Evolutionary conservation across 2,113 vertebrate species (phyloP).

Genomic region (Fregetta grallaria): DNA sequence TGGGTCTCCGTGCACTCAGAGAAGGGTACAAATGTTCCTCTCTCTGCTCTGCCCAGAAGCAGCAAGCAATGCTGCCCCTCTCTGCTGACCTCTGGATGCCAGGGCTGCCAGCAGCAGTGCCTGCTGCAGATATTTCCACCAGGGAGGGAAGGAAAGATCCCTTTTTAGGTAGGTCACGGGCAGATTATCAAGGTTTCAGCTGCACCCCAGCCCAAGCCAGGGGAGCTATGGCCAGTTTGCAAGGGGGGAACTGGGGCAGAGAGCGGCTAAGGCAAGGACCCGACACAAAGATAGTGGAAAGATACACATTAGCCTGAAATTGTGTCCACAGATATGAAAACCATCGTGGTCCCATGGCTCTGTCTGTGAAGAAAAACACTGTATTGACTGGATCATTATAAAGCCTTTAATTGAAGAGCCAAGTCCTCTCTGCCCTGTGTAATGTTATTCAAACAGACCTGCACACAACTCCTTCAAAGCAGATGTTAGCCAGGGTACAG

Average conservation of each 20-base stretch:
- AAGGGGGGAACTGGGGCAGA: neutral
- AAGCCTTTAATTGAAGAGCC: neutral
- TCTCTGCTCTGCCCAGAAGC: neutral
- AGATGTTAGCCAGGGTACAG: constrained; percentile 5
- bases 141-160: neutral
- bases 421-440: neutral
- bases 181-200: neutral
- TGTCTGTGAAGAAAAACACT: neutral
- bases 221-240: neutral
- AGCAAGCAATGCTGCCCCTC: neutral
- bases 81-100: neutral
- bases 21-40: neutral
- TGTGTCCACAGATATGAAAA: neutral
- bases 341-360: neutral
- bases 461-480: neutral
- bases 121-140: neutral
- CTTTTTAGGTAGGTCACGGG: neutral
- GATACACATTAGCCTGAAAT: neutral
- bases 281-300: neutral
- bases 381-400: neutral
- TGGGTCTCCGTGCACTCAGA: rapidly evolving
- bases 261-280: neutral
- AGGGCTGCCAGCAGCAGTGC: neutral
- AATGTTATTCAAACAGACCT: constrained; percentile 8
- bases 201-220: neutral